Evolutionary conservation across 2,113 vertebrate species (phyloP).

Genomic region (Setophaga kirtlandii): DNA sequence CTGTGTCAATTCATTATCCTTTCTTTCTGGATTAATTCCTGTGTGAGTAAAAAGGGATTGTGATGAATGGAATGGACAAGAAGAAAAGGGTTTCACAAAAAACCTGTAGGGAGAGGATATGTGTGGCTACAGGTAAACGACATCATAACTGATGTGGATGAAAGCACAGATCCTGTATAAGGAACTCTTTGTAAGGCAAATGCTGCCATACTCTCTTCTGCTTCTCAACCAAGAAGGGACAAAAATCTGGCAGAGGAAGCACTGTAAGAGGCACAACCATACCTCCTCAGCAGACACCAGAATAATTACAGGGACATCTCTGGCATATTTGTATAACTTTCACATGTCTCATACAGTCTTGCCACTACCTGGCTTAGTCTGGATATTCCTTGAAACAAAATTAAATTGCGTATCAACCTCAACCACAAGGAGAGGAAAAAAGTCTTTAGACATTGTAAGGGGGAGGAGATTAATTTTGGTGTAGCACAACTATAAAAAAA

Average conservation of each 20-base stretch:
- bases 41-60: neutral
- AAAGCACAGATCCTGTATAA: neutral
- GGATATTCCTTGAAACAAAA: neutral
- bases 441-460: neutral
- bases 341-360: fast-evolving
- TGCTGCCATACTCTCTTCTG: neutral
- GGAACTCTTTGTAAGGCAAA: neutral
- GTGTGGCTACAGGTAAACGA: neutral
- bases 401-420: neutral
- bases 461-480: neutral
- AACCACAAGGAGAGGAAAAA: neutral
- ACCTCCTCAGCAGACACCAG: neutral
- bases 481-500: neutral
- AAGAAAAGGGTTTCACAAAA: neutral
- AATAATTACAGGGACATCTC: neutral
- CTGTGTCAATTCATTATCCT: neutral
- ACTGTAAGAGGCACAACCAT: neutral
- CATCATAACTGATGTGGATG: too few species aligned
- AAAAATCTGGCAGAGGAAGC: neutral
- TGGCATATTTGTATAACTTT: neutral
- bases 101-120: neutral
- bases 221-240: neutral
- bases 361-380: neutral
- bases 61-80: neutral
- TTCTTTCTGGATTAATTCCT: neutral